Evolutionary conservation across 2,797 vertebrate genomes (phyloP).

Genomic region (Pangasius larnaudii): DNA sequence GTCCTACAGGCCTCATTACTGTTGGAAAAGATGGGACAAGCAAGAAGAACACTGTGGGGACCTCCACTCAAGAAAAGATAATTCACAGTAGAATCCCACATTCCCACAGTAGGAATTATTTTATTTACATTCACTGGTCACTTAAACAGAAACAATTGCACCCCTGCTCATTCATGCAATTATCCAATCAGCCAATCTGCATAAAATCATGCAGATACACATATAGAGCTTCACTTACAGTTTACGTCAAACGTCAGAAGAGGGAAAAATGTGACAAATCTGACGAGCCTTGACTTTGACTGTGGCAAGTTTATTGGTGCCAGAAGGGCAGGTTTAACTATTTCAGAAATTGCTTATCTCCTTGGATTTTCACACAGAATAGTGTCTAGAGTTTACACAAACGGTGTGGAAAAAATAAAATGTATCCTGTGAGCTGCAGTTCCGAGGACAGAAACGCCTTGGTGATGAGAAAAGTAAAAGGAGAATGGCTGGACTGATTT

Average conservation of each 20-base stretch:
- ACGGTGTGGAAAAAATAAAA: background rate
- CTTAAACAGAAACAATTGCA: background rate
- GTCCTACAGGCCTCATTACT: constrained; percentile 84
- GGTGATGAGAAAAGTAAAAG: background rate
- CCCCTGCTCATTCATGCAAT: background rate
- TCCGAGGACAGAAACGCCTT: background rate
- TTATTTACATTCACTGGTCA: background rate
- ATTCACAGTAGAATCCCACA: constrained; percentile 56
- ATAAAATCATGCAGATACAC: background rate
- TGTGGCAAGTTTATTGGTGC: background rate
- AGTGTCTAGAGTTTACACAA: background rate
- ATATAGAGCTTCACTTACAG: background rate
- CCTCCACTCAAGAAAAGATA: constrained; percentile 70
- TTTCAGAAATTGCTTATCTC: background rate
- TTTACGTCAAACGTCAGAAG: background rate
- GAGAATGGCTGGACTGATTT: background rate
- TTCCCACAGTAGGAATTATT: background rate
- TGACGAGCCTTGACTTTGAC: background rate
- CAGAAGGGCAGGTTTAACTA: background rate
- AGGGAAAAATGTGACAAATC: background rate
- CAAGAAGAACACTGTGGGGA: constrained; percentile 74
- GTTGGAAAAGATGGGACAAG: constrained; percentile 80
- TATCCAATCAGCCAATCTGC: background rate
- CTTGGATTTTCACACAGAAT: background rate
- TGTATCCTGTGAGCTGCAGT: background rate